A percentile compares a stretch with the other conserved stretches of the same genome.
Conservation (phyloP, 2,888 invertebrate species). For the Harpalus rubripes region DNA sequence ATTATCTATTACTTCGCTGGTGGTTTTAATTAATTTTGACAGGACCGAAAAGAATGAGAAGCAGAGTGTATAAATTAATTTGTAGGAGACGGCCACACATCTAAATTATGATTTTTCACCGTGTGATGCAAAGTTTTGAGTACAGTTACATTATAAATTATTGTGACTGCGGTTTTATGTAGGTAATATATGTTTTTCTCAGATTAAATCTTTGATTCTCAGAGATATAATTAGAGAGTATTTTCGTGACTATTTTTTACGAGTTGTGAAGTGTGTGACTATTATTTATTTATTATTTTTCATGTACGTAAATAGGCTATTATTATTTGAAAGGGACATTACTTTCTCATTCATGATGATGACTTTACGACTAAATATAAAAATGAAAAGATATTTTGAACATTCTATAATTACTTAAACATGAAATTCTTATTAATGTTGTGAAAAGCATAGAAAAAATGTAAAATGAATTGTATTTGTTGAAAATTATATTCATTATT, state of each 20-base stretch:
- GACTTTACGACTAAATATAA: neutral
- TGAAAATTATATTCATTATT: neutral
- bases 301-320: slow-evolving; percentile 38
- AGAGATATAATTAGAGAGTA: slow-evolving; percentile 48
- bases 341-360: slow-evolving; percentile 38
- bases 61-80: slow-evolving; percentile 56
- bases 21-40: slow-evolving; percentile 66
- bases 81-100: slow-evolving; percentile 43
- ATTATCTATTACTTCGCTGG: slow-evolving; percentile 60
- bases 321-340: slow-evolving; percentile 42
- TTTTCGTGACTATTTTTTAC: slow-evolving; percentile 44
- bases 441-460: too few species aligned
- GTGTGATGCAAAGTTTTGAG: slow-evolving; percentile 42
- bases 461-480: neutral
- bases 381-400: neutral
- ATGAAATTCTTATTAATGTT: neutral
- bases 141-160: slow-evolving; percentile 48
- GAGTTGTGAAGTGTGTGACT: slow-evolving; percentile 41
- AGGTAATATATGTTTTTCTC: slow-evolving; percentile 38
- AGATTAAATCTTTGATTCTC: slow-evolving; percentile 45
- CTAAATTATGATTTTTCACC: slow-evolving; percentile 45
- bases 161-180: slow-evolving; percentile 47
- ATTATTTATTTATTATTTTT: slow-evolving; percentile 36
- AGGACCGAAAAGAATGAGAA: slow-evolving; percentile 54
- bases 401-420: neutral